phyloP scores from a whole-genome alignment of 1,140 invertebrate species.

The Musca vetustissima region DNA sequence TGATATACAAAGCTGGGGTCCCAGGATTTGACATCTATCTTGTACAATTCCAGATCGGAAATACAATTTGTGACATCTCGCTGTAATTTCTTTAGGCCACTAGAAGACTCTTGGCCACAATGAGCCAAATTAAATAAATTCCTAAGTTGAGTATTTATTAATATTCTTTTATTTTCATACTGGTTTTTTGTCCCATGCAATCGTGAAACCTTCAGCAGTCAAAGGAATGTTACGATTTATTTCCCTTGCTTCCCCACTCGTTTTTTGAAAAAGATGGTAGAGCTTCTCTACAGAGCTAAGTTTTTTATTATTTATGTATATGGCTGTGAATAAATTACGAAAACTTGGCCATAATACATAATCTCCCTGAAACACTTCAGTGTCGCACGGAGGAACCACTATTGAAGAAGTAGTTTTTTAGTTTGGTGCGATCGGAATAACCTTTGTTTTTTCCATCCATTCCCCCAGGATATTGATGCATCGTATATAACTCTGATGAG shows the following conservation, averaged over 20 bases:
- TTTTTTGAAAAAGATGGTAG: constrained; percentile 5
- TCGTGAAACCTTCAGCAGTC: not conserved
- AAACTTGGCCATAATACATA: not conserved
- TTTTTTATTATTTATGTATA: not conserved
- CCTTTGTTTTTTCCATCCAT: no score
- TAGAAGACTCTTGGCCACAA: no score
- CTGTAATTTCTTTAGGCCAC: no score
- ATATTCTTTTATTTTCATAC: not conserved
- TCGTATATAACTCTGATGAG: no score
- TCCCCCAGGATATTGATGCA: no score
- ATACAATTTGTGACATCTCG: no score
- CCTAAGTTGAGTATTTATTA: not conserved
- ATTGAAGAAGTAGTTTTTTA: no score
- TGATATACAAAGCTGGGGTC: no score
- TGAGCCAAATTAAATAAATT: not conserved
- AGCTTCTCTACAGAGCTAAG: not conserved
- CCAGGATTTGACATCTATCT: no score
- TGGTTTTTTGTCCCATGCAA: not conserved
- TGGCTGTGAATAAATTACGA: not conserved
- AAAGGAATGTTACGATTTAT: not conserved
- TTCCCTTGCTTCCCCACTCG: constrained; percentile 7
- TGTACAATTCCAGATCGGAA: no score
- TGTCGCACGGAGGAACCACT: not conserved
- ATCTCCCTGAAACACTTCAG: not conserved
- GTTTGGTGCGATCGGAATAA: no score